A percentile compares a stretch with the other conserved stretches of the same genome.
Conservation (phyloP, 1,140 invertebrate genomes). For the Ctenoplectra terminalis region DNA sequence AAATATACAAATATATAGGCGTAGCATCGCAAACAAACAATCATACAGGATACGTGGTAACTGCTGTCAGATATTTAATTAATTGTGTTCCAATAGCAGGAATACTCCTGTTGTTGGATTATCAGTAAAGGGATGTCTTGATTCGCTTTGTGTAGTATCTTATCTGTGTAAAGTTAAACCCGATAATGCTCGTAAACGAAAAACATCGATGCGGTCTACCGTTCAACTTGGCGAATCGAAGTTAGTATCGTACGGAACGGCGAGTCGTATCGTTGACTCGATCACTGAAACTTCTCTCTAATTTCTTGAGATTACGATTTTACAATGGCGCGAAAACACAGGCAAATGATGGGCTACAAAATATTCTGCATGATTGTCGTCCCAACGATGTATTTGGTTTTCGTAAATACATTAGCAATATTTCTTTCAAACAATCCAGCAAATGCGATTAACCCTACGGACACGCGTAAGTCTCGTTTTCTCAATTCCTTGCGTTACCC, state of each 20-base stretch:
- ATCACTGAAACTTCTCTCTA: conserved; percentile 1
- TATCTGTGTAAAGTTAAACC: conserved; percentile 55
- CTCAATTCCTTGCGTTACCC: neutral
- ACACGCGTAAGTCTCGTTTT: conserved; percentile 63
- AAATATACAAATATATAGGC: too few relatives aligned
- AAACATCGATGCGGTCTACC: conserved; percentile 64
- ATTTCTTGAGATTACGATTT: conserved; percentile 8
- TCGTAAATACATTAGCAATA: conserved; percentile 60
- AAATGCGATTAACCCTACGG: neutral
- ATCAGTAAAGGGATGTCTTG: conserved; percentile 52
- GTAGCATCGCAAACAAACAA: too few relatives aligned
- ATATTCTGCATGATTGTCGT: conserved; percentile 74
- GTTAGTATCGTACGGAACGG: conserved; percentile 65
- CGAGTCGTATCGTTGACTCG: conserved; percentile 29
- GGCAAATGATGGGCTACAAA: conserved; percentile 70
- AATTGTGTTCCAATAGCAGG: conserved; percentile 1
- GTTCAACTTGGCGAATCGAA: conserved; percentile 37
- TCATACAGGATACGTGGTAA: too few relatives aligned
- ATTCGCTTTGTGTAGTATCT: conserved; percentile 62
- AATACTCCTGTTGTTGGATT: conserved; percentile 54
- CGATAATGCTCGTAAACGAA: conserved; percentile 68
- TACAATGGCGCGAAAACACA: conserved; percentile 73
- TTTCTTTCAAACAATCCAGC: conserved; percentile 47
- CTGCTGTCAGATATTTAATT: neutral
- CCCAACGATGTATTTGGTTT: conserved; percentile 73